phyloP scores from a whole-genome alignment of 1,140 invertebrate species.

The Hylaeus anthracinus region DNA sequence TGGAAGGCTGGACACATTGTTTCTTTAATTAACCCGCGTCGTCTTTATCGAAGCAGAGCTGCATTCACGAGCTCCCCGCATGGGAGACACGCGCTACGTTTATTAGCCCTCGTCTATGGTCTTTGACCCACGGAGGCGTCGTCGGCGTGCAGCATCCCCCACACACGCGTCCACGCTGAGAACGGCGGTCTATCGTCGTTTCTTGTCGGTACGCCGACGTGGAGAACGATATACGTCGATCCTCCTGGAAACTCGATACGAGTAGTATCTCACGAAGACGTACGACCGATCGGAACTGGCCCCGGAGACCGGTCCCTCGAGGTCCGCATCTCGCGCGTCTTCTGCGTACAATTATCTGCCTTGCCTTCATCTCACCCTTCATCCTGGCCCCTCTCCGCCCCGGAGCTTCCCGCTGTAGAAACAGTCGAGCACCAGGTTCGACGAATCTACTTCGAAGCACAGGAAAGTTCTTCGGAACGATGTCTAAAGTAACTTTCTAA shows the following conservation, averaged over 20 bases:
- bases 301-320: slow-evolving; percentile 41
- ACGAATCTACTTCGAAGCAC: background rate
- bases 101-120: slow-evolving; percentile 57
- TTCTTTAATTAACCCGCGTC: slow-evolving; percentile 58
- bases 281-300: slow-evolving; percentile 55
- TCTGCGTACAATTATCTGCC: slow-evolving; percentile 50
- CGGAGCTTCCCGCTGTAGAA: too few species aligned
- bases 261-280: slow-evolving; percentile 58
- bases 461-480: too few species aligned
- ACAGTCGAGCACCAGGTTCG: background rate
- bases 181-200: slow-evolving; percentile 38
- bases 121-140: slow-evolving; percentile 54
- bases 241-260: slow-evolving; percentile 59
- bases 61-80: slow-evolving; percentile 48
- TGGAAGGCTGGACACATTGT: slow-evolving; percentile 29
- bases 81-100: slow-evolving; percentile 55
- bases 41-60: slow-evolving; percentile 25
- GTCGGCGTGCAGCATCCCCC: slow-evolving; percentile 31
- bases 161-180: slow-evolving; percentile 1
- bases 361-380: slow-evolving; percentile 32
- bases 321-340: background rate
- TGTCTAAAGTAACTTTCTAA: too few species aligned
- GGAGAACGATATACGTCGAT: slow-evolving; percentile 47
- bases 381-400: background rate
- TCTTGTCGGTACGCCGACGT: slow-evolving; percentile 38